Percentiles rank a stretch among this genome's conserved stretches.
Evolutionary conservation across 2,888 invertebrate genomes (phyloP).

Genomic region (Melipona beecheii): DNA sequence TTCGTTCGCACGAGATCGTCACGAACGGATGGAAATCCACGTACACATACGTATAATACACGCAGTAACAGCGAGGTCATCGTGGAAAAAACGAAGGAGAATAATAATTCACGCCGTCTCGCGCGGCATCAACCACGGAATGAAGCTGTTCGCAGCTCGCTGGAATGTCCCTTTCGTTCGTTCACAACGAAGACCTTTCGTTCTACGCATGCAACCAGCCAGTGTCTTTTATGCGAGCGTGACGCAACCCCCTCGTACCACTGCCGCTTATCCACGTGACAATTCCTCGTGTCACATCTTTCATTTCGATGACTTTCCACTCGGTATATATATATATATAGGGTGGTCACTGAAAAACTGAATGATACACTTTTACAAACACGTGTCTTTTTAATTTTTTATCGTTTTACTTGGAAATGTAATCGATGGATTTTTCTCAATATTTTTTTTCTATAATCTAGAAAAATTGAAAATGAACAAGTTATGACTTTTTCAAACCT

Average conservation of each 20-base stretch:
- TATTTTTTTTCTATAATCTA: too few relatives aligned
- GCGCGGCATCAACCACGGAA: constrained; percentile 19
- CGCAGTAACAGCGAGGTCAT: constrained; percentile 15
- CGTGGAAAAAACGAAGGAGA: constrained; percentile 52
- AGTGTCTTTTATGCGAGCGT: constrained; percentile 38
- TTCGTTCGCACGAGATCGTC: constrained; percentile 19
- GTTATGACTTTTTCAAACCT: too few relatives aligned
- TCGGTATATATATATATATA: neutral
- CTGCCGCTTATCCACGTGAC: neutral
- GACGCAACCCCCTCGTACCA: constrained; percentile 45
- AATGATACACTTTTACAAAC: too few relatives aligned
- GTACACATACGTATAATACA: neutral
- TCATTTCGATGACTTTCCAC: neutral
- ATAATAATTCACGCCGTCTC: constrained; percentile 48
- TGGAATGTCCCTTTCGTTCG: constrained; percentile 42
- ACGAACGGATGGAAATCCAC: constrained; percentile 35
- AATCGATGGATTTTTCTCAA: too few relatives aligned
- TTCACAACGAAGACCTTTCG: constrained; percentile 57
- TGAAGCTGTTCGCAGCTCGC: neutral
- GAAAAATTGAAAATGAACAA: too few relatives aligned
- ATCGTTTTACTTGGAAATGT: too few relatives aligned
- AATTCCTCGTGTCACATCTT: neutral
- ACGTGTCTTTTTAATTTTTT: too few relatives aligned
- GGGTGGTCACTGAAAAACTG: too few relatives aligned
- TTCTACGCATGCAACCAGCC: constrained; percentile 47